A percentile compares a stretch with the other conserved stretches of the same genome.
Evolutionary conservation across 2,888 invertebrate genomes (phyloP).

Genomic region (Yponomeuta sedellus): DNA sequence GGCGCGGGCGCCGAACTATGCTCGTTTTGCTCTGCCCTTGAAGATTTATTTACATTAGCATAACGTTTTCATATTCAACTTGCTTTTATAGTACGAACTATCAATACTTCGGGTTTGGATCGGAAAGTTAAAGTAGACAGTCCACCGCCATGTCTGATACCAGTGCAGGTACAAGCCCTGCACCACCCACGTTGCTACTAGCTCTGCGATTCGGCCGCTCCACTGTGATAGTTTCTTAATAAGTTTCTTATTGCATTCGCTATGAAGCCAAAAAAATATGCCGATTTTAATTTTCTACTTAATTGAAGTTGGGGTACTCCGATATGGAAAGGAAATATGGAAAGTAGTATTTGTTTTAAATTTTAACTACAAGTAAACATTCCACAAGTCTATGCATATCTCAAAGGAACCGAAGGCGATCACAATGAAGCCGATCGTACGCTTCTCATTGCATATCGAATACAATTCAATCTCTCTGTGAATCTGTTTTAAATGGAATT

Average conservation of each 20-base stretch:
- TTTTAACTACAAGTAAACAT: not conserved
- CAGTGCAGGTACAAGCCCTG: slow-evolving; percentile 20
- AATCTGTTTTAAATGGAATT: slow-evolving; percentile 64
- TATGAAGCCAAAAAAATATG: not conserved
- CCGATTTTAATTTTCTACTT: not conserved
- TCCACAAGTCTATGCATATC: slow-evolving; percentile 26
- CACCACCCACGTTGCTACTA: slow-evolving; percentile 48
- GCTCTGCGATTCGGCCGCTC: slow-evolving; percentile 30
- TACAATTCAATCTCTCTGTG: slow-evolving; percentile 60
- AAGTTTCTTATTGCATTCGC: not conserved
- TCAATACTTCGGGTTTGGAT: not conserved
- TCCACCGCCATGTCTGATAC: slow-evolving; percentile 6
- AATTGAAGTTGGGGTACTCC: not conserved
- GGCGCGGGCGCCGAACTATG: slow-evolving; percentile 7
- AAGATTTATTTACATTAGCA: not conserved
- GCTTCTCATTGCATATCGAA: slow-evolving; percentile 61
- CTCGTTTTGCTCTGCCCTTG: not conserved
- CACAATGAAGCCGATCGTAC: slow-evolving; percentile 59
- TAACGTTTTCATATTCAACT: not conserved
- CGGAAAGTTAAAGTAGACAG: not conserved
- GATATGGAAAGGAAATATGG: too few species aligned
- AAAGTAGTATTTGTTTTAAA: not conserved
- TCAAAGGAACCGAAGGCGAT: slow-evolving; percentile 57
- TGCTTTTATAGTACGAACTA: not conserved
- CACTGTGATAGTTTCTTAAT: not conserved